Evolutionary conservation across 2,113 vertebrate genomes (phyloP), one percentile per base, ranked within the genome.

Genomic region (Arizona elegans): DNA sequence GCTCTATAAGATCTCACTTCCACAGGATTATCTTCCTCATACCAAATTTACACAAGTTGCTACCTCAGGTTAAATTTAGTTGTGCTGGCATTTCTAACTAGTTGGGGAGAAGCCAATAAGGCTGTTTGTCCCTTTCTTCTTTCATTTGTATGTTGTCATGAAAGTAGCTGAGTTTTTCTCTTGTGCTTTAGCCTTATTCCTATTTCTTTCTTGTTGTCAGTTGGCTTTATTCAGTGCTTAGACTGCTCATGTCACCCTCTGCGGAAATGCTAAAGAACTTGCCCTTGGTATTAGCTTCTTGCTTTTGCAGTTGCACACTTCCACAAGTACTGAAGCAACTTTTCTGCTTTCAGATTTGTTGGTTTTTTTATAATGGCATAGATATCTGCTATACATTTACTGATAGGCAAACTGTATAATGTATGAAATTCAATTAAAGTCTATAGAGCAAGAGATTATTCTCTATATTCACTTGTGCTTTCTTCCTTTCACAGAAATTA

Each of bases 161-260:
- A 47, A 47, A 96, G 96, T 94, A 95, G 55, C 54, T 55, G 13
- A 15, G 93, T 95, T 94, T 87, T 90, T 94, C 93, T 90, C 91
- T 88, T 91, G 54, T 90, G 0, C 93, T 96, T 95, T 95, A 88
- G 95, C 95, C 94, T 96, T 96, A 86, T 93, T 96, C 95, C 95
- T 85, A 92, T 90, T 93, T 93, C 62, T 95, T 94, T 92, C 94
- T 92, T 91, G 93, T 91, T 3, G 86, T 70, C 58, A 3, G 54
- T 7, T 6, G 87, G 92, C 93, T 95, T 94, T 93, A 93, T 94
- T 91, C 95, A 91, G 91, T 26, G 17, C 93, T 2, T 15, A 81
- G 91, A 94, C 94, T 94, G 95, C 85, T 24, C 1, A 5, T 90
- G 95, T 90, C 47, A 86, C 54, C 94, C 94, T 95, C 95, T 94